Evolutionary conservation across 1,140 invertebrate genomes (phyloP).

Genomic region (Drosophila athabasca): DNA sequence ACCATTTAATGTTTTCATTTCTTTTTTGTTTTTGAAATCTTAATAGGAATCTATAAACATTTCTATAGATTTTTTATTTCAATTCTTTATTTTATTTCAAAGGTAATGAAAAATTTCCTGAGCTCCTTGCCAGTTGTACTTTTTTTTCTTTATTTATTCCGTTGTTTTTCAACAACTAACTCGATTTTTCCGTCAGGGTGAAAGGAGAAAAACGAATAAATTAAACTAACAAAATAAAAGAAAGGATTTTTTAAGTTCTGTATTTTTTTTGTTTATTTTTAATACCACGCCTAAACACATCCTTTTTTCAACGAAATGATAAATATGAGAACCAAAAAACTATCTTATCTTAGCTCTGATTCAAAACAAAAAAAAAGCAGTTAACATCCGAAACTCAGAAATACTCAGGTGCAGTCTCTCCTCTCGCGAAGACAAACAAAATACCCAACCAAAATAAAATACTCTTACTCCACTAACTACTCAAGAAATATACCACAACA

Average conservation of each 20-base stretch:
- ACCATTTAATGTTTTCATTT: constrained; percentile 37
- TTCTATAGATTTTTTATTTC: constrained; percentile 44
- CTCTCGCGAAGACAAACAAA: constrained; percentile 66
- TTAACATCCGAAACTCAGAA: constrained; percentile 54
- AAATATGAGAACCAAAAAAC: constrained; percentile 82
- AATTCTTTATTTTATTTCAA: constrained; percentile 53
- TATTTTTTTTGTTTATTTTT: constrained; percentile 72
- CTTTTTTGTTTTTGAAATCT: constrained; percentile 24
- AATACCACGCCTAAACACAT: constrained; percentile 83
- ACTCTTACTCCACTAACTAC: neutral
- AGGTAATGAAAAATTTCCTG: constrained; percentile 82
- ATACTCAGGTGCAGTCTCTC: constrained; percentile 51
- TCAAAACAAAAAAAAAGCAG: constrained; percentile 47
- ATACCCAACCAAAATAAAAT: constrained; percentile 36
- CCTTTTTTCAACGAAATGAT: constrained; percentile 83
- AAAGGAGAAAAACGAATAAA: constrained; percentile 45
- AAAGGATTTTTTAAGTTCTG: constrained; percentile 56
- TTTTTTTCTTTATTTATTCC: constrained; percentile 61
- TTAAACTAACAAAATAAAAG: constrained; percentile 25
- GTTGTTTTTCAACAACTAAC: constrained; percentile 62
- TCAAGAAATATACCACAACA: constrained; percentile 33
- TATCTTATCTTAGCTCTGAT: constrained; percentile 24
- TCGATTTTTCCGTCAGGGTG: constrained; percentile 31
- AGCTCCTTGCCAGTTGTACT: constrained; percentile 83
- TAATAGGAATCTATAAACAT: constrained; percentile 9